Evolutionary conservation across 1,140 invertebrate species (phyloP).

Genomic region (Neoseiulus cucumeris): DNA sequence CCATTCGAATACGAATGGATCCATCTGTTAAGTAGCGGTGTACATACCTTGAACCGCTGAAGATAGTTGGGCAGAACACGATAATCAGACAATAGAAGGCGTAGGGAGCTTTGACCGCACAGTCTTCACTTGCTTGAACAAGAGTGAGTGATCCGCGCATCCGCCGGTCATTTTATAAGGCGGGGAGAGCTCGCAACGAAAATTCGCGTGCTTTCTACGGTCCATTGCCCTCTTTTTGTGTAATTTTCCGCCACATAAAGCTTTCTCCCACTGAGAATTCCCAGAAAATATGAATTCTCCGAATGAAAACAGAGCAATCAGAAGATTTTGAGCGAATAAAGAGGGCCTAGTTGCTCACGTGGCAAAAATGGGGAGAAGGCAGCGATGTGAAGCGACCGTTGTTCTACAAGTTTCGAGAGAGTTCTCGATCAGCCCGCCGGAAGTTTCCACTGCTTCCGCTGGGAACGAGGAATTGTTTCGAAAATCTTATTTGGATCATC

Average conservation of each 20-base stretch:
- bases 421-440: background rate
- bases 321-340: background rate
- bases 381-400: background rate
- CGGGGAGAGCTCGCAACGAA: background rate
- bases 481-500: no score
- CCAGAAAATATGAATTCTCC: background rate
- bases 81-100: no score
- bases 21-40: no score
- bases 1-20: no score
- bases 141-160: background rate
- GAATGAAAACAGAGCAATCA: no score
- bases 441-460: constrained; percentile 7
- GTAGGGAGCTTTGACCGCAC: no score
- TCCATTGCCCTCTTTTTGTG: background rate
- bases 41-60: no score
- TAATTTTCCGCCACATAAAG: background rate
- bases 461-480: background rate
- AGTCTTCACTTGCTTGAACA: no score
- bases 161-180: background rate
- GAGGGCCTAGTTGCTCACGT: background rate
- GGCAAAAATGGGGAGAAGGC: background rate
- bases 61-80: no score
- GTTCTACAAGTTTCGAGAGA: background rate
- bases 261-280: background rate
- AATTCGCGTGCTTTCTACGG: background rate